Percentiles rank a stretch among this genome's conserved stretches.
phyloP scores from a whole-genome alignment of 2,888 invertebrate genomes.

The Pteria penguin region DNA sequence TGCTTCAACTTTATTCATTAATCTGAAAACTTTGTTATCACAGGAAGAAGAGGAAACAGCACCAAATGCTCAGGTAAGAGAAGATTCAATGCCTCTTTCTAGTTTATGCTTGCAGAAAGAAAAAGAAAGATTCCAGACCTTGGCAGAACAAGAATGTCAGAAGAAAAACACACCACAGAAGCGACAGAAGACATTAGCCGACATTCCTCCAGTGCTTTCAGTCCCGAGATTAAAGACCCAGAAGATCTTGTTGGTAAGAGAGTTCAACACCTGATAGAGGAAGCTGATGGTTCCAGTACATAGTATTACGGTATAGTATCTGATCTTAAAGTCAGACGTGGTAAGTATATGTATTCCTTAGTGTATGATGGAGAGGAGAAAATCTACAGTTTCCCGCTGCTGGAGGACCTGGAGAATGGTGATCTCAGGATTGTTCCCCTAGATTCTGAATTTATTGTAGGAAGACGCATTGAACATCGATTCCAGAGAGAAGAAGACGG shows the following conservation, averaged over 20 bases:
- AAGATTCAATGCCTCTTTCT: too few species aligned
- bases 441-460: neutral
- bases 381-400: neutral
- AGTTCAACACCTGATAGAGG: too few species aligned
- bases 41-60: too few species aligned
- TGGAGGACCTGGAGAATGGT: slow-evolving; percentile 2
- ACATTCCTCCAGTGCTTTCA: neutral
- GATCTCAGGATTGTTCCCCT: neutral
- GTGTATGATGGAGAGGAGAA: slow-evolving; percentile 2
- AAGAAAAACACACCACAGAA: neutral
- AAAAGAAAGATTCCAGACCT: slow-evolving; percentile 8
- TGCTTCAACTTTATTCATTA: neutral
- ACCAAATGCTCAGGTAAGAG: too few species aligned
- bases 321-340: too few species aligned
- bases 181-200: neutral
- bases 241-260: slow-evolving; percentile 5
- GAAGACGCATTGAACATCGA: too few species aligned
- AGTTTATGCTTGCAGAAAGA: too few species aligned
- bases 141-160: slow-evolving; percentile 1
- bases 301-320: too few species aligned
- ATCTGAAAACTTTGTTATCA: slow-evolving; percentile 15
- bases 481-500: neutral
- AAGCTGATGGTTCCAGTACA: slow-evolving; percentile 2
- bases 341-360: slow-evolving; percentile 6
- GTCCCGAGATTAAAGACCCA: neutral